Conservation (phyloP, 2,113 vertebrate species). For the Larimichthys crocea region DNA sequence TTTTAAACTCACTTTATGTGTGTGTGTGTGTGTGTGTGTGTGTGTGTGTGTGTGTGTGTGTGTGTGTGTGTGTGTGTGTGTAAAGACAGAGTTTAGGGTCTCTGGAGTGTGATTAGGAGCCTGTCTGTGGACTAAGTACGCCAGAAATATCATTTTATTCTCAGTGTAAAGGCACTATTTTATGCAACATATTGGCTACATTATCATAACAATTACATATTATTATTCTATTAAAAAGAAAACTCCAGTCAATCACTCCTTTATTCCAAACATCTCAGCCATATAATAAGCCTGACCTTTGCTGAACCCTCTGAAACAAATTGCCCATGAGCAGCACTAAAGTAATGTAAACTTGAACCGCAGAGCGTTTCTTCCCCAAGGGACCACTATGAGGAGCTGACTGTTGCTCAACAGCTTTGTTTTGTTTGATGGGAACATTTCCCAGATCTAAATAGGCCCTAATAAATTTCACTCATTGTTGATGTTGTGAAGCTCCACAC, state of each 20-base stretch:
- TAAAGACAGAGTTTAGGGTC: neutral
- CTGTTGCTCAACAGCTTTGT: slow-evolving; percentile 56
- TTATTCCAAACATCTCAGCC: slow-evolving; percentile 50
- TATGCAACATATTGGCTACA: neutral
- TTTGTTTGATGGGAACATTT: slow-evolving; percentile 67
- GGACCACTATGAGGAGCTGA: slow-evolving; percentile 42
- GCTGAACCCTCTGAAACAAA: slow-evolving; percentile 75
- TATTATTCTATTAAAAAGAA: slow-evolving; percentile 18
- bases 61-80: no score
- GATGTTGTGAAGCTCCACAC: slow-evolving; percentile 38
- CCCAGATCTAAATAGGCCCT: slow-evolving; percentile 63
- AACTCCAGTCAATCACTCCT: slow-evolving; percentile 26
- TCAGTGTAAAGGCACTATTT: neutral
- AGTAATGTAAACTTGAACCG: slow-evolving; percentile 83
- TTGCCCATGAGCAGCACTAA: slow-evolving; percentile 74
- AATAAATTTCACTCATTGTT: slow-evolving; percentile 63
- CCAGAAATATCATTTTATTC: neutral
- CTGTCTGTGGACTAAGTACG: neutral
- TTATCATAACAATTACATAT: slow-evolving; percentile 25
- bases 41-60: no score
- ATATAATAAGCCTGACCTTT: slow-evolving; percentile 40
- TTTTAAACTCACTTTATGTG: slow-evolving; percentile 6
- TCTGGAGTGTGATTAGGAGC: no score
- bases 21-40: no score
- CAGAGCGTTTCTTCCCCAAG: slow-evolving; percentile 63